These are phyloP conservation scores for Pundamilia nyererei DNA, from an alignment of 2,113 vertebrate genomes.

Conservation along the genomic window DNA sequence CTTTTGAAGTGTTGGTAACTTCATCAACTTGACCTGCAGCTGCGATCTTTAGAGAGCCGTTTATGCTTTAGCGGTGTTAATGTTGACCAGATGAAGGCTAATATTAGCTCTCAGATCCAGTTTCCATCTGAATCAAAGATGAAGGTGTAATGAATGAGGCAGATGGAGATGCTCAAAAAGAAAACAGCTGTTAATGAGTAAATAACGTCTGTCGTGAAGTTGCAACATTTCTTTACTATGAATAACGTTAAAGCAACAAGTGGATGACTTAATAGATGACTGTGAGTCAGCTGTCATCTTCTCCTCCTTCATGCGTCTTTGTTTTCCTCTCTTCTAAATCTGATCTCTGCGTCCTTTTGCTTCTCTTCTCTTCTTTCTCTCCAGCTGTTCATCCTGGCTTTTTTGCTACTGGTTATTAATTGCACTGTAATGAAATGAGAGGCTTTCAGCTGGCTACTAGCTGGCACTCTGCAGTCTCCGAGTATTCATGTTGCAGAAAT, in stretches of 20 bases:
- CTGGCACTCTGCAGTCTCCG: neutral
- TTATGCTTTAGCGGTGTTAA: neutral
- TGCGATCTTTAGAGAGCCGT: neutral
- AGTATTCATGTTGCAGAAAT: neutral
- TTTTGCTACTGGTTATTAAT: conserved; percentile 9
- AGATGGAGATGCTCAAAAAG: neutral
- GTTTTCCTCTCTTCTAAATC: neutral
- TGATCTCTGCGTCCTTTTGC: neutral
- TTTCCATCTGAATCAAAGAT: neutral
- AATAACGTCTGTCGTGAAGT: neutral
- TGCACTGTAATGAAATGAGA: conserved; percentile 21
- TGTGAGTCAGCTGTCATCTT: neutral
- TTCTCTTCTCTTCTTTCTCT: neutral
- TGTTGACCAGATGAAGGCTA: neutral
- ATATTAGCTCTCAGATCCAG: neutral
- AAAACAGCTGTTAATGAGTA: neutral
- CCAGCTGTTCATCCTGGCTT: neutral
- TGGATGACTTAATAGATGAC: neutral
- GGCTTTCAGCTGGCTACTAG: neutral
- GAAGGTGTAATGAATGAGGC: neutral
- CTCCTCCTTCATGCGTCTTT: neutral
- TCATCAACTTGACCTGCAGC: neutral
- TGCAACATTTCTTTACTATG: neutral
- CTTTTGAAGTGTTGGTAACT: neutral
- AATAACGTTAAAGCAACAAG: neutral